phyloP scores from a whole-genome alignment of 2,113 vertebrate genomes.

The Gambusia holbrooki region DNA sequence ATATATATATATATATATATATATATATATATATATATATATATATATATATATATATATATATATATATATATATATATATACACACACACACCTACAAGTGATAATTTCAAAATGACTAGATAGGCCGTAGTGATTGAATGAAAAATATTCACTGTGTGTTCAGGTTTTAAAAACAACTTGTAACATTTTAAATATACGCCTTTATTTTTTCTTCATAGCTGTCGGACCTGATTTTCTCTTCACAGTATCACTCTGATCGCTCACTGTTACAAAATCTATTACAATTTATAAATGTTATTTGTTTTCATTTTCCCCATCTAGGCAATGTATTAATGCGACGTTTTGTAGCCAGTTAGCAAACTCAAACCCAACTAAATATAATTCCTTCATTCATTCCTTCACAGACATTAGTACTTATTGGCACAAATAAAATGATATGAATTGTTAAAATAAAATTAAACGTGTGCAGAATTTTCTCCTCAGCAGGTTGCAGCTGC shows the following conservation, averaged over 20 bases:
- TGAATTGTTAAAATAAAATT: neutral
- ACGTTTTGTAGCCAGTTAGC: neutral
- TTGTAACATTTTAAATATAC: neutral
- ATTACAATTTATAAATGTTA: neutral
- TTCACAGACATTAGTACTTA: neutral
- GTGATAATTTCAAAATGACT: too few relatives aligned
- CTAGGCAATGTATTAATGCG: neutral
- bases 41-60: too few relatives aligned
- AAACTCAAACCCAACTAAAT: neutral
- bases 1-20: too few relatives aligned
- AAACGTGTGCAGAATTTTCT: neutral
- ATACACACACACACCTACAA: too few relatives aligned
- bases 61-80: too few relatives aligned
- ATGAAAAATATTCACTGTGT: too few relatives aligned
- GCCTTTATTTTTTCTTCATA: neutral
- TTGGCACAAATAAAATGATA: neutral
- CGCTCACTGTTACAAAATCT: neutral
- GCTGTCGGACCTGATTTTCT: neutral
- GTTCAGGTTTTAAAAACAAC: too few relatives aligned
- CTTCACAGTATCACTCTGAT: neutral
- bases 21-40: too few relatives aligned
- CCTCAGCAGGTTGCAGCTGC: neutral
- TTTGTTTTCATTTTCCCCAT: neutral
- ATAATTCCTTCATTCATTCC: too few relatives aligned
- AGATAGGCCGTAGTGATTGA: too few relatives aligned